Evolutionary conservation across 35 echinoderm and acorn worm genomes (phyloP).

Genomic region (Nesometra sesokonis): DNA sequence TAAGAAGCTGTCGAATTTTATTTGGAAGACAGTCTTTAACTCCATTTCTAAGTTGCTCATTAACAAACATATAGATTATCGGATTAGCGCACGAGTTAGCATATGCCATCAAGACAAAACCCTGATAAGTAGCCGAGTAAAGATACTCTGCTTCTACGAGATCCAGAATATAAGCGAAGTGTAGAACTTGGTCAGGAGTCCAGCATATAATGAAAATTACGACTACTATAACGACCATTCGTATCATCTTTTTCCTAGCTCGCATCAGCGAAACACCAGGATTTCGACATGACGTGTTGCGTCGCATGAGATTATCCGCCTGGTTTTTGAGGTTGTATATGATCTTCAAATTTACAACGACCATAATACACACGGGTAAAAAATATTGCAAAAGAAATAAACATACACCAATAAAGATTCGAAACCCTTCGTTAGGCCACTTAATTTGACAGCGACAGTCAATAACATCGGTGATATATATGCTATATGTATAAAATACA

Average conservation of each 20-base stretch:
- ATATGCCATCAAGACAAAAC: constrained; percentile 53
- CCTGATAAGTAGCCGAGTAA: constrained; percentile 31
- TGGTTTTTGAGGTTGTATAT: constrained; percentile 30
- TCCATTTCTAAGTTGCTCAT: constrained; percentile 53
- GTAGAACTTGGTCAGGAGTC: constrained; percentile 46
- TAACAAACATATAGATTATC: constrained; percentile 71
- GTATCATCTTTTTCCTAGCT: constrained; percentile 45
- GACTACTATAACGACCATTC: constrained; percentile 68
- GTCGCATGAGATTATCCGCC: constrained; percentile 3
- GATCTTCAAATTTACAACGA: constrained; percentile 37
- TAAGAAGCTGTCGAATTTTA: not conserved
- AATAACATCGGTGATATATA: constrained; percentile 12
- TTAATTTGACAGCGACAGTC: constrained; percentile 20
- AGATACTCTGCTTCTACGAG: constrained; percentile 26
- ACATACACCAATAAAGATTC: constrained; percentile 24
- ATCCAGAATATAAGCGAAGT: constrained; percentile 58
- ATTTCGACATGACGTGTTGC: not conserved
- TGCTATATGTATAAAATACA: constrained; percentile 22
- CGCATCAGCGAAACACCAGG: constrained; percentile 16
- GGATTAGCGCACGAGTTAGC: constrained; percentile 90
- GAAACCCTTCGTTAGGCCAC: constrained; percentile 13
- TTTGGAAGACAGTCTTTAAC: constrained; percentile 13
- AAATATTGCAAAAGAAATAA: constrained; percentile 60
- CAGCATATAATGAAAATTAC: constrained; percentile 78
- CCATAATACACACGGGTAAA: constrained; percentile 68